Base-by-base conservation (phyloP, 2,113 vertebrate species). In the Athene cunicularia region DNA sequence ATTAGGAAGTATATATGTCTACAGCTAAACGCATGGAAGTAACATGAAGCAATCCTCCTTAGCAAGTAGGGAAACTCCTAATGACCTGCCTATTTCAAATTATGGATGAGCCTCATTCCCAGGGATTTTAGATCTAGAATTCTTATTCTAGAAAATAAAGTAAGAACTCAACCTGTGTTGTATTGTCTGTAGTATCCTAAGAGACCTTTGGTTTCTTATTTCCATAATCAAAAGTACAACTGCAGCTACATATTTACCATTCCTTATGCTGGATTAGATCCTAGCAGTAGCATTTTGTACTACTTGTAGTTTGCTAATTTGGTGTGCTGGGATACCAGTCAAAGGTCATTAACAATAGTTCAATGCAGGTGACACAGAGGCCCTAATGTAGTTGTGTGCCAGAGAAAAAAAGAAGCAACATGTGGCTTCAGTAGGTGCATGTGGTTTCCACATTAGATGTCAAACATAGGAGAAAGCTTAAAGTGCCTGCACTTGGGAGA, bases 151-250 rank as follows among this genome's bases (percentile, higher is more conserved):
- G 39, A 19, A 67, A 58, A 74, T 63, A 72, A 71, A 59, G 7
- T 63, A 52, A 60, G 30, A 80, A 14, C 19, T 85, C 20, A 76
- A 17, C 47, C 24, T 81, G 81, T 27, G 59, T 33, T 80, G 26
- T 58, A 47, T 39, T 77, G 24, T 24, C 39, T 53, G 22, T 27
- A 33, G 50, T 47, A 75, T 53, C 49, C 50, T 28, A 64, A 41
- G 11, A 71, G 32, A 70, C 80, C 86, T 95, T 66, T 88, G 45
- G 32, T 85, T 80, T 97, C 80, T 93, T 92, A 92, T 91, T 96
- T 91, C 90, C 83, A 88, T 88, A 92, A 95, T 93, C 92, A 18
- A 43, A 95, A 66, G 32, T 39, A 62, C 71, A 91, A 53, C n/a
- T 84, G 59, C 67, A 91, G 59, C 52, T 88, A 70, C n/a, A 45